A percentile compares a stretch with the other conserved stretches of the same genome.
phyloP scores from a whole-genome alignment of 2,113 vertebrate species.

The Albula glossodonta region DNA sequence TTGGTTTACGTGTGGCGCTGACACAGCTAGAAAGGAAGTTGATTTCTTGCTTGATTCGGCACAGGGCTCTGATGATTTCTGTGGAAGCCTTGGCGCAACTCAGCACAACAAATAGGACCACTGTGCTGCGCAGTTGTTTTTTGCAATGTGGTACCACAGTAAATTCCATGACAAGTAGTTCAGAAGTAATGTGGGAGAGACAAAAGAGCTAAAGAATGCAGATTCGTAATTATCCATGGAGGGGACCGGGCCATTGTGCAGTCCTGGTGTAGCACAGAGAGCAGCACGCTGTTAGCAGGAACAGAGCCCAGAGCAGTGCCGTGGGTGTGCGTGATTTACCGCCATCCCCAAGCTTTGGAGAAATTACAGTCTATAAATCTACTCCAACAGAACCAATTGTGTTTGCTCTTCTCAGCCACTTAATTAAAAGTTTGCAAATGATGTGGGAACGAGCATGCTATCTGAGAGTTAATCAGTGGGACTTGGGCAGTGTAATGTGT shows the following conservation, averaged over 20 bases:
- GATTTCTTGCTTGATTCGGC: slow-evolving; percentile 25
- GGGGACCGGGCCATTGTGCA: slow-evolving; percentile 46
- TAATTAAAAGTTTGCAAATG: neutral
- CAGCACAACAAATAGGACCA: slow-evolving; percentile 53
- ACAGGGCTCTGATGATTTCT: slow-evolving; percentile 38
- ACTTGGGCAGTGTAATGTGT: neutral
- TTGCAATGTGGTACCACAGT: slow-evolving; percentile 49
- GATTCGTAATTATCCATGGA: slow-evolving; percentile 61
- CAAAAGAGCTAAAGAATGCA: slow-evolving; percentile 68
- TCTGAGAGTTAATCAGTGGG: neutral
- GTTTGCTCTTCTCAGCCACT: neutral
- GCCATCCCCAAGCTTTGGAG: neutral
- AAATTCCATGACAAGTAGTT: slow-evolving; percentile 75
- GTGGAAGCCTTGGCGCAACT: neutral
- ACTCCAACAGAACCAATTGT: neutral
- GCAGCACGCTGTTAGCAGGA: slow-evolving; percentile 41
- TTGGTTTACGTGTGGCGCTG: neutral
- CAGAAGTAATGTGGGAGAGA: slow-evolving; percentile 72
- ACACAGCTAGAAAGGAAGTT: slow-evolving; percentile 37
- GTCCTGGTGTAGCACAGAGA: slow-evolving; percentile 45
- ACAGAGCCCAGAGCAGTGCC: slow-evolving; percentile 24
- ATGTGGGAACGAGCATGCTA: neutral
- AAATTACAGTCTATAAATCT: slow-evolving; percentile 20
- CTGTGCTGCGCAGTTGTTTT: slow-evolving; percentile 58
- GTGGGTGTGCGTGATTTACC: slow-evolving; percentile 18